Percentiles rank a stretch among this genome's conserved stretches.
Evolutionary conservation across 2,113 vertebrate genomes (phyloP).

Genomic region (Varanus salvator): DNA sequence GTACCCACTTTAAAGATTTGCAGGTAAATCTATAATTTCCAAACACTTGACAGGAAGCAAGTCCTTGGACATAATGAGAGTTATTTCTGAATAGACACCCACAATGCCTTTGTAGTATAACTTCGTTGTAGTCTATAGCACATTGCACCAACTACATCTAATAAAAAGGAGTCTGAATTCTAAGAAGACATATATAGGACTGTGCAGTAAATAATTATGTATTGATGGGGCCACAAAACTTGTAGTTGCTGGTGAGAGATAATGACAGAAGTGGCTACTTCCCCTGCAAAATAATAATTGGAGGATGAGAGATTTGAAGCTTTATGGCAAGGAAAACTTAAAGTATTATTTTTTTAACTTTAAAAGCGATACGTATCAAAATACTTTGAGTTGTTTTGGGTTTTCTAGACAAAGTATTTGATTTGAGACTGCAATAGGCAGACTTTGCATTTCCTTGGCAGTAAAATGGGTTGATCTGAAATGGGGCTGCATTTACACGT

Average conservation of each 20-base stretch:
- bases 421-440: background rate
- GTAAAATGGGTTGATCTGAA: background rate
- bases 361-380: background rate
- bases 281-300: background rate
- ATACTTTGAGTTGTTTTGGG: background rate
- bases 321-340: background rate
- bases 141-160: no score
- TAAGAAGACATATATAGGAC: no score
- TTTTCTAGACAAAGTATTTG: background rate
- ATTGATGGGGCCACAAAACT: no score
- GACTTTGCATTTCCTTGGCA: background rate
- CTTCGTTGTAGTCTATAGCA: no score
- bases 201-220: no score
- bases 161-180: no score
- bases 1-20: no score
- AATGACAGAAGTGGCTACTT: no score
- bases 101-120: no score
- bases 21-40: no score
- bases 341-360: no score
- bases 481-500: background rate
- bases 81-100: background rate
- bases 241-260: no score
- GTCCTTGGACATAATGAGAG: background rate
- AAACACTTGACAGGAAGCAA: background rate
- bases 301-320: background rate